A percentile compares a stretch with the other conserved stretches of the same genome.
phyloP scores from a whole-genome alignment of 2,888 invertebrate genomes.

The Ochropleura leucogaster region DNA sequence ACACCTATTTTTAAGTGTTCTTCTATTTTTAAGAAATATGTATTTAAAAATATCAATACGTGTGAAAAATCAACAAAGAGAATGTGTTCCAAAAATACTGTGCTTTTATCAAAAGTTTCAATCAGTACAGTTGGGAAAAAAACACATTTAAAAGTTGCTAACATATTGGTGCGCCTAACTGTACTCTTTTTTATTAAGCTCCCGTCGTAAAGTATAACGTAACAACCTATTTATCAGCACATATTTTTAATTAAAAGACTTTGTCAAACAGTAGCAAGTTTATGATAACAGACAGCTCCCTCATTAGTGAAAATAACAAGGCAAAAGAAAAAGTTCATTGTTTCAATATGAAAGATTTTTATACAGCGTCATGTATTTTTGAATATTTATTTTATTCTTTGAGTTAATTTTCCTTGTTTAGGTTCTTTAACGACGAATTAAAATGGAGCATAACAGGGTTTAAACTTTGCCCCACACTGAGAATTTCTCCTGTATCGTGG shows the following conservation, averaged over 20 bases:
- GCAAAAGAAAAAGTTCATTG: background rate
- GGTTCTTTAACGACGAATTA: background rate
- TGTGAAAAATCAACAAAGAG: no score
- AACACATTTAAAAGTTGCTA: no score
- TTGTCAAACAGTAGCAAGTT: slow-evolving; percentile 3
- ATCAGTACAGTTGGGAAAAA: no score
- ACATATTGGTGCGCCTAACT: no score
- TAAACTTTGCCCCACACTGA: background rate
- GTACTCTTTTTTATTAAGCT: background rate
- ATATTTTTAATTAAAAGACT: background rate
- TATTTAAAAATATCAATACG: no score
- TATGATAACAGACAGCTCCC: slow-evolving; percentile 19
- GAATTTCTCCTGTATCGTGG: no score
- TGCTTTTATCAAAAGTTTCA: no score
- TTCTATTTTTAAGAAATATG: no score
- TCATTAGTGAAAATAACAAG: slow-evolving; percentile 45
- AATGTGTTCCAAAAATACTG: no score
- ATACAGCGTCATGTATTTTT: background rate
- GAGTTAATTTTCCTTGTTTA: background rate
- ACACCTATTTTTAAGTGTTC: no score
- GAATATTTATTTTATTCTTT: background rate
- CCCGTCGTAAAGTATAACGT: background rate
- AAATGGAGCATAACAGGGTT: background rate
- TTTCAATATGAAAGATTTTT: background rate
- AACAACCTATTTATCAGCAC: background rate